Base-by-base conservation (phyloP, 2,113 vertebrate genomes). In the Excalfactoria chinensis region DNA sequence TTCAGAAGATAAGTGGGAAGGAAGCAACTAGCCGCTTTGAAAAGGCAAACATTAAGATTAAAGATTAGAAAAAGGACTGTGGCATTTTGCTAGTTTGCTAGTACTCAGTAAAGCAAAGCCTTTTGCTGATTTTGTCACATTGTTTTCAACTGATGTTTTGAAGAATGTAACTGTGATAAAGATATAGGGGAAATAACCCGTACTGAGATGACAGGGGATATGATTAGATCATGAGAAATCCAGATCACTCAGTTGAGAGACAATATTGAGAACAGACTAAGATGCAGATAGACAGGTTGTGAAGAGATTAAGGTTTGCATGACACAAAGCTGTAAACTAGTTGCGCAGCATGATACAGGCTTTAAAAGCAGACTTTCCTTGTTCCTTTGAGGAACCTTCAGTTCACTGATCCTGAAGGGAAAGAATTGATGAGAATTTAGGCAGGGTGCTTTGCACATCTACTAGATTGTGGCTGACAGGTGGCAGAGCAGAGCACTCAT, bases 131-230 rank as follows among this genome's bases (percentile, higher is more conserved):
- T 32, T 55, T 95, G 89, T 89, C 96, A 89, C 80, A 90, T 95
- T 88, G 92, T 96, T 97, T 97, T 97, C 48, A 88, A 79, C 78
- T 97, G 88, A 78, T 85, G 76, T 95, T 96, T 93, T 95, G 92
- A 97, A 97, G 93, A 64, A 53, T 68, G 32, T 68, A 44, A 86
- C 90, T 93, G 34, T 96, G 95, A 97, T 94, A 95, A 95, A 91
- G 75, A 72, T 64, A 60, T 85, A 92, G 89, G 82, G 89, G 78
- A 95, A 91, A 93, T 51, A 89, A 78, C 70, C 74, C 86, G 66
- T 53, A 43, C 46, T 48, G 72, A 89, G 78, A 81, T 91, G 95
- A 96, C 92, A 95, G 89, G 93, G 96, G 94, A 95, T 79, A 91
- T 22, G 64, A 96, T 93, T 90, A 76, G 71, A 96, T 96, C 95